phyloP scores from a whole-genome alignment of 2,888 invertebrate species.

The Agonopterix alstromeriana region DNA sequence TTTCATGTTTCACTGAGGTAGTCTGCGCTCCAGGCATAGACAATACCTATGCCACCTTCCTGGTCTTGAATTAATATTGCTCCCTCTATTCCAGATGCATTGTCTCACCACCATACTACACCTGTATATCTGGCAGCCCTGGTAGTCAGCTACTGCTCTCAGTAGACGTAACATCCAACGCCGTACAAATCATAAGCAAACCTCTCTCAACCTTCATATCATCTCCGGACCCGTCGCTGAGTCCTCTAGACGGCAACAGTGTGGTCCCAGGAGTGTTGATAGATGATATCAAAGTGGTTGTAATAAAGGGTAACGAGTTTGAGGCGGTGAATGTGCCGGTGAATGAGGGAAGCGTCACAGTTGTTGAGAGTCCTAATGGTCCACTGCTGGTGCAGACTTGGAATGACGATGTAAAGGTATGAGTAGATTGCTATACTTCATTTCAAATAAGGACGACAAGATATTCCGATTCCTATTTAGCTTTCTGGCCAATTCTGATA shows the following conservation, averaged over 20 bases:
- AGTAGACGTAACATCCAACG: conserved; percentile 76
- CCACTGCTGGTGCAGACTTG: conserved; percentile 49
- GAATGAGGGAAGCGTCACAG: conserved; percentile 29
- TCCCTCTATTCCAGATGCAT: conserved; percentile 72
- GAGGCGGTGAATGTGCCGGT: conserved; percentile 33
- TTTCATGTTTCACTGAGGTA: too few species aligned
- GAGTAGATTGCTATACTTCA: too few species aligned
- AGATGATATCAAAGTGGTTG: conserved; percentile 47
- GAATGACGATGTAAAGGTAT: conserved; percentile 47
- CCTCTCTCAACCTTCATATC: conserved; percentile 47
- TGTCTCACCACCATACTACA: conserved; percentile 78
- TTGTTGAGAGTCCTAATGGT: conserved; percentile 46
- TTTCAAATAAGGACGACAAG: too few species aligned
- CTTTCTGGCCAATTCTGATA: too few species aligned
- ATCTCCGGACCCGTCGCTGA: conserved; percentile 19
- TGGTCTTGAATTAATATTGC: too few species aligned
- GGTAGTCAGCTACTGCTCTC: conserved; percentile 75
- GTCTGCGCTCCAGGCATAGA: too few species aligned
- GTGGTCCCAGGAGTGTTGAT: conserved; percentile 52
- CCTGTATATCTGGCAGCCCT: conserved; percentile 75
- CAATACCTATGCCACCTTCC: too few species aligned
- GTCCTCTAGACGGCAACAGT: conserved; percentile 44
- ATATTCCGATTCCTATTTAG: too few species aligned
- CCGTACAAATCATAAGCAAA: conserved; percentile 64
- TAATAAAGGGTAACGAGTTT: conserved; percentile 50